Evolutionary conservation across 2,113 vertebrate genomes (phyloP).

Genomic region (Pipra filicauda): DNA sequence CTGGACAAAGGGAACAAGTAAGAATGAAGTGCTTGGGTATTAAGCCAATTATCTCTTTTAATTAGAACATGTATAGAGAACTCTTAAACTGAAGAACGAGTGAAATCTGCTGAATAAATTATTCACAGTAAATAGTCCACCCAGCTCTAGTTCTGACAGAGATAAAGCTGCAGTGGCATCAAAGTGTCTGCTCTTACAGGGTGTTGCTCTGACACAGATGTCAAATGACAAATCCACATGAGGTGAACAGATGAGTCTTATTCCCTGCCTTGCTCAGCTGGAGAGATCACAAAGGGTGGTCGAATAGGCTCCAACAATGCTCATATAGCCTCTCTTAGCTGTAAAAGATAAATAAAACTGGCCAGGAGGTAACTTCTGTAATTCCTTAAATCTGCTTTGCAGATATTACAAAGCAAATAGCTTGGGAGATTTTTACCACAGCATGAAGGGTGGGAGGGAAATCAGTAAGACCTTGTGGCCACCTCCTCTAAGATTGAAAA

Average conservation of each 20-base stretch:
- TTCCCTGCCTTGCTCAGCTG: slow-evolving; percentile 33
- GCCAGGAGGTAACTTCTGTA: slow-evolving; percentile 33
- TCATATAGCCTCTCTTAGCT: slow-evolving; percentile 10
- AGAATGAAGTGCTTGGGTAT: slow-evolving; percentile 34
- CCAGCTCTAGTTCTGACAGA: neutral
- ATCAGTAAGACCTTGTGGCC: neutral
- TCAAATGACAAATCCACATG: slow-evolving; percentile 53
- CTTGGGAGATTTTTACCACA: neutral
- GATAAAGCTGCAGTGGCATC: slow-evolving; percentile 40
- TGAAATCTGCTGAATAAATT: slow-evolving; percentile 49
- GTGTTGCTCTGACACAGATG: slow-evolving; percentile 51
- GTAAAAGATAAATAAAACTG: slow-evolving; percentile 54
- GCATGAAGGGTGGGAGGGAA: neutral
- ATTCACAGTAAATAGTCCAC: slow-evolving; percentile 13
- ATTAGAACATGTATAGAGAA: slow-evolving; percentile 27
- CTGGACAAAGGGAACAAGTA: slow-evolving; percentile 16
- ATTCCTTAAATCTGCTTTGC: slow-evolving; percentile 25
- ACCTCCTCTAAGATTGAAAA: neutral
- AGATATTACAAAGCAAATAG: neutral
- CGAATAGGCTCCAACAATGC: neutral
- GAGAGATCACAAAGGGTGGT: slow-evolving; percentile 20
- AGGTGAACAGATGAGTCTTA: slow-evolving; percentile 57
- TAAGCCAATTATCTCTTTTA: slow-evolving; percentile 58
- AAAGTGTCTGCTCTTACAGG: slow-evolving; percentile 35
- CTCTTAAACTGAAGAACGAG: slow-evolving; percentile 28